Base-by-base conservation (phyloP, 2,888 invertebrate species). In the Trachelus stipa region DNA sequence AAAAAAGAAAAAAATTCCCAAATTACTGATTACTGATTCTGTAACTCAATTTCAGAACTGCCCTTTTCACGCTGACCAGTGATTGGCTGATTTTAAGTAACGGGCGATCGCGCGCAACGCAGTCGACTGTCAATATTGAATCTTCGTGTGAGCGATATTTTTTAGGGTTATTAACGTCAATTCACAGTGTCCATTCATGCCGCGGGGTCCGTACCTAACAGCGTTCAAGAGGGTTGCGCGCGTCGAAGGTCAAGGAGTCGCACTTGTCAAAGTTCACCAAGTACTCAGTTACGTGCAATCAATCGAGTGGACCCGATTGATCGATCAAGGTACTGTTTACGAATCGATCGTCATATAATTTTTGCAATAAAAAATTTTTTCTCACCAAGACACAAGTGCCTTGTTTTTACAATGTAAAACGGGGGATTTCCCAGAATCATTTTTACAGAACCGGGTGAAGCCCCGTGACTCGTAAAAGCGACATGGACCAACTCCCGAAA, bases 401-500 rank as follows among this genome's bases (percentile, higher is more conserved):
- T 15, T n/a, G 30, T 4, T 11, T 11, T 0, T 12, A 71, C 71
- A 33, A 15, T 71, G 12, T 15, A 11, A 71, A 71, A 23, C 71
- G 30, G 1, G 71, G 71, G 30, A 23, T 56, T 56, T 56, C 9
- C 23, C 56, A 9, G 9, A 56, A 56, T 56, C 56, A 15, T 56
- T 23, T 9, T 23, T 56, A 1, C 56, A 56, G 56, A 2, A 56
- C 23, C 6, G 23, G 9, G 56, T 9, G 23, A 9, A 56, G 23
- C 1, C 56, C 2, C 9, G 23, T 23, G 56, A 56, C 56, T 56
- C 56, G 56, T 56, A 56, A 56, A 56, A 23, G 2, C 9, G 23
- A 15, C 56, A 15, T 15, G 23, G 23, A 23, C 6, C 23, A 56
- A 84, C 83, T 81, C 83, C 83, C 76, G 79, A 83, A 85, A 82